These are phyloP conservation scores for Ochotona curzoniae DNA, from an alignment of 2,113 vertebrate genomes.

Conservation along the genomic window DNA sequence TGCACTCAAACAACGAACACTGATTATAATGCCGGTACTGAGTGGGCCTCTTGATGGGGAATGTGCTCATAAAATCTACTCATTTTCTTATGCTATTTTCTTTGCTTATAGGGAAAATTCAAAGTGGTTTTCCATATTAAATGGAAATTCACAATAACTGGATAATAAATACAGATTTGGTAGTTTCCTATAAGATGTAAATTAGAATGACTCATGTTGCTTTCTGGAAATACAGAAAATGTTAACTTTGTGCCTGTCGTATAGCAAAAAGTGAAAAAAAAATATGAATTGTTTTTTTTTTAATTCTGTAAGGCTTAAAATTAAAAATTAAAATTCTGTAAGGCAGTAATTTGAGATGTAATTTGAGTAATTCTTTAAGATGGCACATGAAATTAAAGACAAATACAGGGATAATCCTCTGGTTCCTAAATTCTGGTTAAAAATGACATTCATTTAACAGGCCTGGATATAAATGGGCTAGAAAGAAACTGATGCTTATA, in stretches of 20 bases:
- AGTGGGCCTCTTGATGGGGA: neutral
- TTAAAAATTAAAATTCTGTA: neutral
- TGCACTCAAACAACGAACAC: neutral
- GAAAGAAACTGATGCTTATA: conserved; percentile 36
- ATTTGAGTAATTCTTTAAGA: neutral
- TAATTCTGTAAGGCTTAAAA: conserved; percentile 48
- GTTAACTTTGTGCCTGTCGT: neutral
- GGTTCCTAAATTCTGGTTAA: neutral
- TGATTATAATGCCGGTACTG: neutral
- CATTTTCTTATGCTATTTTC: conserved; percentile 32
- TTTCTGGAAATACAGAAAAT: conserved; percentile 52
- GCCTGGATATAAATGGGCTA: conserved; percentile 19
- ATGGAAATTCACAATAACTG: conserved; percentile 14
- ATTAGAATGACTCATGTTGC: neutral
- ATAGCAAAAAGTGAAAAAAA: conserved; percentile 1
- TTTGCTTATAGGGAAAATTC: conserved; percentile 21
- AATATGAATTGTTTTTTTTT: no score
- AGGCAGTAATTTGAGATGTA: conserved; percentile 11
- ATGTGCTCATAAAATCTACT: neutral
- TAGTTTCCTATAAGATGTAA: conserved; percentile 40
- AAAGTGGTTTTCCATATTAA: conserved; percentile 46
- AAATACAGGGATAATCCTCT: neutral
- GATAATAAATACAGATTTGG: conserved; percentile 42
- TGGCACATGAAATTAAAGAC: neutral
- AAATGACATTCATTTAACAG: conserved; percentile 29